Conservation (phyloP, 2,113 vertebrate genomes). For the Actinemys pallida region DNA sequence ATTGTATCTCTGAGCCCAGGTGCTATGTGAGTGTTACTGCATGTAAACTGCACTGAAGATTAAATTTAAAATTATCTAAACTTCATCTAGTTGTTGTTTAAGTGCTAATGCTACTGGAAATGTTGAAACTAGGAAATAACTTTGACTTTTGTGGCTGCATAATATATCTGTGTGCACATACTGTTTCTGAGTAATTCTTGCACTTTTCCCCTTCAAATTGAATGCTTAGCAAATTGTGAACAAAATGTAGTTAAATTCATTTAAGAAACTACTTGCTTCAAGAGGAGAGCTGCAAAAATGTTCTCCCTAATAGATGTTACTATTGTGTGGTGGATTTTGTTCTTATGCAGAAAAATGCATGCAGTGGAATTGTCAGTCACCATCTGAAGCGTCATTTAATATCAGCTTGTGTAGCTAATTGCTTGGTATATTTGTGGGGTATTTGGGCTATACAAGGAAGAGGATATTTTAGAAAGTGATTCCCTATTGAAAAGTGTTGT, state of each 20-base stretch:
- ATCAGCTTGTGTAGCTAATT: not conserved
- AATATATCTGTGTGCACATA: not conserved
- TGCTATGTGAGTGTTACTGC: not conserved
- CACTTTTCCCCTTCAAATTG: not conserved
- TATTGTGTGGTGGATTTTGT: slow-evolving; percentile 24
- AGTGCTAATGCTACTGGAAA: not conserved
- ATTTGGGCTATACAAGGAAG: not conserved
- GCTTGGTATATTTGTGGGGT: not conserved
- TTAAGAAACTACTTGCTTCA: not conserved
- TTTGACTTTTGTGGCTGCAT: not conserved
- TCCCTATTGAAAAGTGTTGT: not conserved
- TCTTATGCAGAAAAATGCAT: slow-evolving; percentile 8
- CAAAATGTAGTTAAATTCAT: not conserved
- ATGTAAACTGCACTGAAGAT: not conserved
- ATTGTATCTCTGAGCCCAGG: not conserved
- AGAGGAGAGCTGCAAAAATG: not conserved
- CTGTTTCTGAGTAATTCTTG: slow-evolving; percentile 27
- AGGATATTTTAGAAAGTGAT: not conserved
- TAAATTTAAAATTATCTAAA: not conserved
- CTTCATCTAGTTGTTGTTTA: not conserved
- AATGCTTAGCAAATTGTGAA: not conserved
- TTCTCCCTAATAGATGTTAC: slow-evolving; percentile 7
- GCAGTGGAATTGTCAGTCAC: not conserved
- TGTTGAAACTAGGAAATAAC: not conserved
- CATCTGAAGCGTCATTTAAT: not conserved